These are phyloP conservation scores for Macrobrachium rosenbergii DNA, from an alignment of 1,140 invertebrate species.

Conservation along the genomic window DNA sequence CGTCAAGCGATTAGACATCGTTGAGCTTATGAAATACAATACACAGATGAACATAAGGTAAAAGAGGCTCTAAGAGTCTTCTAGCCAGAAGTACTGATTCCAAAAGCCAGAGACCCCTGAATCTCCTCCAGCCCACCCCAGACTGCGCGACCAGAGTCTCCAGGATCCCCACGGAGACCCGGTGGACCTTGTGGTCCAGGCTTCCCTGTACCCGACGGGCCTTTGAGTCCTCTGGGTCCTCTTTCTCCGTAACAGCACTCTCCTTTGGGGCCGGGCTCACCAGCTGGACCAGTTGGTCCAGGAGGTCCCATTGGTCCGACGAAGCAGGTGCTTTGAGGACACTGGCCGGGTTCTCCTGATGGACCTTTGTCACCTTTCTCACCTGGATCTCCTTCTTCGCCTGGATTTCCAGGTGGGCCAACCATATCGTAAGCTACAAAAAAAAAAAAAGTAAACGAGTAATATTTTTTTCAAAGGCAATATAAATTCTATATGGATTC, in stretches of 20 bases:
- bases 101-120: no score
- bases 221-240: slow-evolving; percentile 21
- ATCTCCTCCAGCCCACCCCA: background rate
- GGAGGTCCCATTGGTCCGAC: slow-evolving; percentile 39
- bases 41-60: no score
- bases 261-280: slow-evolving; percentile 30
- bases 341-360: slow-evolving; percentile 37
- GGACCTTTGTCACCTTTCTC: slow-evolving; percentile 42
- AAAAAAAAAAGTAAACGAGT: background rate
- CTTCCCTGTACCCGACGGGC: background rate
- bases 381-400: slow-evolving; percentile 39
- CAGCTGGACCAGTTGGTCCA: slow-evolving; percentile 6
- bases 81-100: no score
- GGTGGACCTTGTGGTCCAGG: slow-evolving; percentile 14
- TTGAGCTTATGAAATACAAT: no score
- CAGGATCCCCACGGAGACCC: slow-evolving; percentile 29
- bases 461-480: background rate
- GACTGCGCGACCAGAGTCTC: slow-evolving; percentile 10
- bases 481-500: background rate
- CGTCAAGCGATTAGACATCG: no score
- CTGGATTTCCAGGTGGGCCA: slow-evolving; percentile 19
- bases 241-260: slow-evolving; percentile 37
- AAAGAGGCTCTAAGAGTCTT: no score
- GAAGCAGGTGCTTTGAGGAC: slow-evolving; percentile 30
- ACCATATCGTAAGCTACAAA: slow-evolving; percentile 44